Evolutionary conservation across 2,797 vertebrate genomes (phyloP).

Genomic region (Pampus argenteus): DNA sequence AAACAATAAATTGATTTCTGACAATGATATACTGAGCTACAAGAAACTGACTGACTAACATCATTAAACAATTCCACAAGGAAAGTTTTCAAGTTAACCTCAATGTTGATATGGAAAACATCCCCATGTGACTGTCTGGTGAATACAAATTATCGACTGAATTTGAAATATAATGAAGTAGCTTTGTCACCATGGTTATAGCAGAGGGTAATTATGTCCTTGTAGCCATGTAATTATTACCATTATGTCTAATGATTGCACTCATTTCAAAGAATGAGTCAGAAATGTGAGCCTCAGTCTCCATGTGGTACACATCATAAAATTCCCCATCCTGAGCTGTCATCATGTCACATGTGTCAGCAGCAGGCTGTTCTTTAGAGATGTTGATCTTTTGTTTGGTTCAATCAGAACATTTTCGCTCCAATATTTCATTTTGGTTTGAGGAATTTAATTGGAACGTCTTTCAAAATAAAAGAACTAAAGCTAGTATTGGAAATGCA

Average conservation of each 20-base stretch:
- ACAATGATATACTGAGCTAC: not conserved
- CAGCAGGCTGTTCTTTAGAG: conserved; percentile 6
- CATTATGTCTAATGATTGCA: conserved; percentile 2
- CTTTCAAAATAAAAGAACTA: no score
- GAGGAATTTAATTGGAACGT: no score
- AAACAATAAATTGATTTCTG: not conserved
- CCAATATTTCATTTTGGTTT: no score
- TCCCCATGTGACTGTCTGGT: not conserved
- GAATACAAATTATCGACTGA: not conserved
- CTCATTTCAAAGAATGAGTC: conserved; percentile 1
- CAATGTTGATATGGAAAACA: not conserved
- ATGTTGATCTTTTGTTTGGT: no score
- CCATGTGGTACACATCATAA: not conserved
- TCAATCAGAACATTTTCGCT: no score
- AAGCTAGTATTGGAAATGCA: no score
- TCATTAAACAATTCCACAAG: not conserved
- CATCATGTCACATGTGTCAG: conserved; percentile 9
- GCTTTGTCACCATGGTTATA: not conserved
- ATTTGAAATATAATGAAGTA: not conserved
- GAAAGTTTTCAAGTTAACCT: not conserved
- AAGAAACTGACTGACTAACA: not conserved
- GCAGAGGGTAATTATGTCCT: not conserved
- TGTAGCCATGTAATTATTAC: not conserved
- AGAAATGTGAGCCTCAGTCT: not conserved
- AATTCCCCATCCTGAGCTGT: not conserved